A percentile compares a stretch with the other conserved stretches of the same genome.
phyloP scores from a whole-genome alignment of 2,113 vertebrate genomes.

The Lanius ludovicianus region DNA sequence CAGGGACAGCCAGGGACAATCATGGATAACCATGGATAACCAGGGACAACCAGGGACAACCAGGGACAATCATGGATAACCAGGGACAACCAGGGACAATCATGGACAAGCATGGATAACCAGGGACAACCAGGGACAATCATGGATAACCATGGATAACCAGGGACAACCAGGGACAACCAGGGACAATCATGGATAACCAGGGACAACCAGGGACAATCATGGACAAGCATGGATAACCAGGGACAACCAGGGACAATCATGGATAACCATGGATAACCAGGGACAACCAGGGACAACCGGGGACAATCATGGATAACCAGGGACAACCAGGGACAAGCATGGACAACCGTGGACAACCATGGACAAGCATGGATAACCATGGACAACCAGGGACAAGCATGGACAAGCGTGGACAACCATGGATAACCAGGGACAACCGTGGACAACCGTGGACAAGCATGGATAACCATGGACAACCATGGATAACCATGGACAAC shows the following conservation, averaged over 20 bases:
- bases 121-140: too few relatives aligned
- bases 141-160: too few relatives aligned
- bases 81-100: too few relatives aligned
- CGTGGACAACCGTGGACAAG: neutral
- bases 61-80: neutral
- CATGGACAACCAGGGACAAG: neutral
- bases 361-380: fast-evolving
- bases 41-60: neutral
- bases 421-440: neutral
- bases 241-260: neutral
- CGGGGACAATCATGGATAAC: fast-evolving
- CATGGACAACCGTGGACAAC: neutral
- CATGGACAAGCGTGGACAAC: neutral
- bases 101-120: too few relatives aligned
- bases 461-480: neutral
- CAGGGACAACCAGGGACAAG: neutral
- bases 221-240: neutral
- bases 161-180: neutral
- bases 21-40: neutral
- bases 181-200: too few relatives aligned
- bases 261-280: neutral
- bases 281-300: neutral
- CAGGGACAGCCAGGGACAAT: neutral
- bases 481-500: neutral
- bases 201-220: neutral